Conservation (phyloP, 2,113 vertebrate genomes). For the Cyprinus carpio region DNA sequence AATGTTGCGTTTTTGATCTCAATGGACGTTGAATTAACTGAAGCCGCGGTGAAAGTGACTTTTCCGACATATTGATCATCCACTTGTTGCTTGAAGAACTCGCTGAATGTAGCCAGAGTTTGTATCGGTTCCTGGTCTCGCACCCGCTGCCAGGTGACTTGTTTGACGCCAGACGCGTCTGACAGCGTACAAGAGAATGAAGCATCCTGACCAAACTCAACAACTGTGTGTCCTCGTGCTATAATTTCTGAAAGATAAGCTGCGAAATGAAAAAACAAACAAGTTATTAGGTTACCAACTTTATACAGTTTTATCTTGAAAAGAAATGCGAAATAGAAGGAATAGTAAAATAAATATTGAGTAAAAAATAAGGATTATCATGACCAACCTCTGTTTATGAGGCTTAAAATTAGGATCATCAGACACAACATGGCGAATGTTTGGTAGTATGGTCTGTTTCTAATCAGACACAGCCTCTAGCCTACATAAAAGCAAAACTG, state of each 20-base stretch:
- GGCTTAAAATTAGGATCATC: too few species aligned
- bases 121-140: background rate
- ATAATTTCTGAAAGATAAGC: slow-evolving; percentile 15
- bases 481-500: too few species aligned
- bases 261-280: background rate
- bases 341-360: too few species aligned
- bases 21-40: slow-evolving; percentile 16
- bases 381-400: too few species aligned
- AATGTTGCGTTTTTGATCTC: slow-evolving; percentile 54
- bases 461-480: too few species aligned
- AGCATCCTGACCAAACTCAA: background rate
- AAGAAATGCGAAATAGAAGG: too few species aligned
- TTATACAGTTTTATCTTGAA: too few species aligned
- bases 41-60: slow-evolving; percentile 5
- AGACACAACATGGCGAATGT: too few species aligned
- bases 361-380: too few species aligned
- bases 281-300: too few species aligned
- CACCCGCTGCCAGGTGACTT: slow-evolving; percentile 44
- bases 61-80: background rate
- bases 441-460: too few species aligned
- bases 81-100: slow-evolving; percentile 8
- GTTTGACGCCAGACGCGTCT: slow-evolving; percentile 29
- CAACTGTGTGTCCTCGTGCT: background rate
- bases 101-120: slow-evolving; percentile 42
- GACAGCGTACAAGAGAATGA: slow-evolving; percentile 24